Base-by-base conservation (phyloP, 2,888 invertebrate genomes). In the Ectemnius cavifrons region DNA sequence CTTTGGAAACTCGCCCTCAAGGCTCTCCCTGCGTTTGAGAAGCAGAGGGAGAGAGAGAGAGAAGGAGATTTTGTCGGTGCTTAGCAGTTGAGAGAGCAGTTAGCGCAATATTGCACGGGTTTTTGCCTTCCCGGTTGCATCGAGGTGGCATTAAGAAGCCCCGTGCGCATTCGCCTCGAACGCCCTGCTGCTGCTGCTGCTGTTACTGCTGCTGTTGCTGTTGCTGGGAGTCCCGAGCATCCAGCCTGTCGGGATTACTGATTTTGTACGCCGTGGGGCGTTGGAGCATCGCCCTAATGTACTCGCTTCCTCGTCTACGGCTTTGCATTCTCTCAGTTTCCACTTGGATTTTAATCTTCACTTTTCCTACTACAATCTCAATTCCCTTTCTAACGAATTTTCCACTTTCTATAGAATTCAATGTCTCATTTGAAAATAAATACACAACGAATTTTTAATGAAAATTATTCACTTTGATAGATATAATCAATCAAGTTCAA, bases 251-350 rank as follows among this genome's bases (percentile, higher is more conserved):
- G 73, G 85, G 79, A 86, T 87, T 86, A 87, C 84, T 83, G 87
- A 87, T 87, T 87, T 74, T 81, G 63, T 80, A 86, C 87, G 87
- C 84, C 80, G 76, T 81, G 78, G 78, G 79, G 77, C 81, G 80
- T 84, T 84, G 82, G 79, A 85, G 84, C 76, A 37, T 37, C 78
- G 75, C 75, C 71, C 73, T 80, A 79, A 81, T 84, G 82, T 78
- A 37, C 80, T 76, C 77, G 77, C 73, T 79, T 78, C 73, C 79
- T 78, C 68, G 67, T 75, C 71, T 82, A 80, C 37, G 8, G 1
- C 37, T 11, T 37, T 37, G 8, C 37, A 37, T 11, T 37, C 37
- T 37, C 37, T 11, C 23, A 23, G 23, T 23, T 23, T 23, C 37
- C 37, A 37, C 37, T 37, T 37, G 23, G 2, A 23, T 23, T 23